phyloP scores from a whole-genome alignment of 1,140 invertebrate genomes.

The Bombus waltoni region DNA sequence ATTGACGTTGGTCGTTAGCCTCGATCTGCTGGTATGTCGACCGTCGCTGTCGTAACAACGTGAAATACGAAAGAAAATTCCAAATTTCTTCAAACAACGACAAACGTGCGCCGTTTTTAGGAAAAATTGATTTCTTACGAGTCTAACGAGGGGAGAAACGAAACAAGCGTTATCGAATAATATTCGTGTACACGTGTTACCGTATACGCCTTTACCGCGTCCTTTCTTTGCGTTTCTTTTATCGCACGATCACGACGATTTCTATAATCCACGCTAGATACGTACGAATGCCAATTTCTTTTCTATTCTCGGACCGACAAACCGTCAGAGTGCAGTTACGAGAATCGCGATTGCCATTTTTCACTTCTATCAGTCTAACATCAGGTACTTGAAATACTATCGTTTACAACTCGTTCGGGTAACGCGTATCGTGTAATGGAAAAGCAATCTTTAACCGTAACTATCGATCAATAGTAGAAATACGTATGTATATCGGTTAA shows the following conservation, averaged over 20 bases:
- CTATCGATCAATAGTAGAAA: not conserved
- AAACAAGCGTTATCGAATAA: not conserved
- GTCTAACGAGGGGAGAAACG: not conserved
- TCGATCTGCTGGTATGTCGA: not conserved
- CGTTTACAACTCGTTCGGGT: not conserved
- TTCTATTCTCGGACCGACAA: not conserved
- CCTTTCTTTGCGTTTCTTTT: not conserved
- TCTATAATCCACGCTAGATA: not conserved
- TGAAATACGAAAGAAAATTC: not conserved
- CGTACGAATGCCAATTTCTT: not conserved
- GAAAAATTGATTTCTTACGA: not conserved
- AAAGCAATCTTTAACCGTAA: not conserved
- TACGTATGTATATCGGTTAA: not conserved
- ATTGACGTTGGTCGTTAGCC: not conserved
- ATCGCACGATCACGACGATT: not conserved
- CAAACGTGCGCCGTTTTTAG: not conserved
- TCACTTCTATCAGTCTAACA: constrained; percentile 31
- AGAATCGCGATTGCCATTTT: constrained; percentile 17
- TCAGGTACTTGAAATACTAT: constrained; percentile 52
- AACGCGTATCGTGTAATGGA: not conserved
- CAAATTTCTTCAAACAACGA: not conserved
- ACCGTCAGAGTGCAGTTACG: not conserved
- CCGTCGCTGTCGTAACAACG: not conserved
- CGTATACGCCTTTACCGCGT: not conserved
- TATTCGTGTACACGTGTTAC: not conserved